Evolutionary conservation across 2,113 vertebrate species (phyloP).

Genomic region (Speoplatyrhinus poulsoni): DNA sequence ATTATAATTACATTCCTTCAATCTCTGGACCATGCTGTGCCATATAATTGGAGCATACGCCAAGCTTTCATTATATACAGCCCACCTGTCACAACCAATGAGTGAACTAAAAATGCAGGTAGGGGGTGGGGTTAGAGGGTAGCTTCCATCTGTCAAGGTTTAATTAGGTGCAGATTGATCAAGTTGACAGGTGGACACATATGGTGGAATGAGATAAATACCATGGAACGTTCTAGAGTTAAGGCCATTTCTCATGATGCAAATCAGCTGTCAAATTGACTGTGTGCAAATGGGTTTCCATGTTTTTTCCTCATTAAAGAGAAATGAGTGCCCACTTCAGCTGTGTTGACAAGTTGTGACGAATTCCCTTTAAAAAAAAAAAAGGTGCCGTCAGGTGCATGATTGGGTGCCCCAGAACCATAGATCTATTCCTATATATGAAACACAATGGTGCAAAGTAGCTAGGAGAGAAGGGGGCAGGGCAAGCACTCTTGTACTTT

Average conservation of each 20-base stretch:
- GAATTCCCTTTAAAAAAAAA: too few species aligned
- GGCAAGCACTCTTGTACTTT: too few species aligned
- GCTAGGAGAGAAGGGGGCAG: too few species aligned
- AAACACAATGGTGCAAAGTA: too few species aligned
- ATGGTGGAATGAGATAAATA: neutral
- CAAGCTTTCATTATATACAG: neutral
- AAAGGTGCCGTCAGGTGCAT: too few species aligned
- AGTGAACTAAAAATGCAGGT: neutral
- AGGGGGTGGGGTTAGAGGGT: neutral
- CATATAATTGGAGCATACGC: neutral
- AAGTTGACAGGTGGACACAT: constrained; percentile 10
- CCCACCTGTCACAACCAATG: neutral
- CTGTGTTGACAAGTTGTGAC: too few species aligned
- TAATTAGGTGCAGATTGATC: constrained; percentile 24
- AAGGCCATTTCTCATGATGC: too few species aligned
- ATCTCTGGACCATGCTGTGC: neutral
- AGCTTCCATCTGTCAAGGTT: constrained; percentile 2
- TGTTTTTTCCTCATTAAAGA: too few species aligned
- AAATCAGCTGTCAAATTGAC: too few species aligned
- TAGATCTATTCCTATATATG: too few species aligned
- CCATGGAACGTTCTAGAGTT: constrained; percentile 2
- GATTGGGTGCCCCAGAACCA: too few species aligned
- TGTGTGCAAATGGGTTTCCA: neutral
- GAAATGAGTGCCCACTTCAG: too few species aligned
- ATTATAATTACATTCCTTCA: neutral